Conservation (phyloP, 2,113 vertebrate species). For the Lamprotornis superbus region DNA sequence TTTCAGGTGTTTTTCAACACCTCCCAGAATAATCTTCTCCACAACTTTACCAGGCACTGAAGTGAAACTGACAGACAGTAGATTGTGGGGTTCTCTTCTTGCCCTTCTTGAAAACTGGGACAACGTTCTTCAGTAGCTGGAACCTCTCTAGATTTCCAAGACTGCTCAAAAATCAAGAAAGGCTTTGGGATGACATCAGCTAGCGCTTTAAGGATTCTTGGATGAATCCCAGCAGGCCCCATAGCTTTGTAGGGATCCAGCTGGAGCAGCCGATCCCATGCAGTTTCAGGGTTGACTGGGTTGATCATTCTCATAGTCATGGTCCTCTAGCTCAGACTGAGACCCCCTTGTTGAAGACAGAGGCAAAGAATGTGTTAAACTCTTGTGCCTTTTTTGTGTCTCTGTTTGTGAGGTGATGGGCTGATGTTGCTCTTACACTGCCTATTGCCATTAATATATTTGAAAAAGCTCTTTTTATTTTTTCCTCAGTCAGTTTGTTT, state of each 20-base stretch:
- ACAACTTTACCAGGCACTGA: not conserved
- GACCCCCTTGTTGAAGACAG: not conserved
- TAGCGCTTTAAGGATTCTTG: not conserved
- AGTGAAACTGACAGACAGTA: not conserved
- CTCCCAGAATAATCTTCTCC: not conserved
- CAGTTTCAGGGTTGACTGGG: too few relatives aligned
- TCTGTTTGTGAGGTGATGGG: not conserved
- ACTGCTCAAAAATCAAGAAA: not conserved
- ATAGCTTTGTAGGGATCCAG: not conserved
- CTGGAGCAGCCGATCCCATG: not conserved
- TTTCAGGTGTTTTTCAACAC: not conserved
- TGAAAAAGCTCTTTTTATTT: not conserved
- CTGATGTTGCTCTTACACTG: not conserved
- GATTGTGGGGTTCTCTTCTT: not conserved
- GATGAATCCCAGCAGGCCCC: not conserved
- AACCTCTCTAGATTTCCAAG: not conserved
- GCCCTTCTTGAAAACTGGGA: not conserved
- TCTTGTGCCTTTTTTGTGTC: not conserved
- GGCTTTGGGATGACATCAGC: not conserved
- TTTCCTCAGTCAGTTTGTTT: not conserved
- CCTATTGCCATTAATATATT: not conserved
- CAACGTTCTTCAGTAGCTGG: accelerated
- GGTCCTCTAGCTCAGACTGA: not conserved
- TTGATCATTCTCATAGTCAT: not conserved
- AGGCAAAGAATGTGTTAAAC: not conserved